Conservation (phyloP, 2,888 invertebrate genomes). For the Chalcosyrphus nemorum region DNA sequence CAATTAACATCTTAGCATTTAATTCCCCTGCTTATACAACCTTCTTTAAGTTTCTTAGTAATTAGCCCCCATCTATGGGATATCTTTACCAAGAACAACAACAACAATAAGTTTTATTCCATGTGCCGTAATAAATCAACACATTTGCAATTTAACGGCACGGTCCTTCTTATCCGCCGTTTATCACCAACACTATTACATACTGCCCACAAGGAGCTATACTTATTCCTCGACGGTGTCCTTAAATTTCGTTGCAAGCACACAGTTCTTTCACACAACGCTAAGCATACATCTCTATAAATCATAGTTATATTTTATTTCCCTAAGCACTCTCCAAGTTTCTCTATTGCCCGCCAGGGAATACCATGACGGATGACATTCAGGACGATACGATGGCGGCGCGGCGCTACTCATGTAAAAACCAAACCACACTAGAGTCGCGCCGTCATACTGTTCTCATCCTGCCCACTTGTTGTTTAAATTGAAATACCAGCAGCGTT, state of each 20-base stretch:
- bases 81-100: too few relatives aligned
- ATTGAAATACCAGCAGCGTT: conserved; percentile 49
- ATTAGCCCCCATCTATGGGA: background rate
- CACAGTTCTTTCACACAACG: background rate
- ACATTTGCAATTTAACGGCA: conserved; percentile 14
- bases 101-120: conserved; percentile 1
- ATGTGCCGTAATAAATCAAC: conserved; percentile 38
- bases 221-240: conserved; percentile 39
- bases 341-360: conserved; percentile 63
- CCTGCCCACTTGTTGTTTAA: conserved; percentile 61
- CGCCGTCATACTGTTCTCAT: too few relatives aligned
- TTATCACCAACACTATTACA: conserved; percentile 5
- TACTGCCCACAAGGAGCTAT: conserved; percentile 3
- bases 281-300: conserved; percentile 51
- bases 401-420: conserved; percentile 7
- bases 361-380: conserved; percentile 50
- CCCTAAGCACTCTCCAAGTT: conserved; percentile 62
- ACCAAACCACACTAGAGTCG: background rate
- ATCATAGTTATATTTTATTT: conserved; percentile 67
- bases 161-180: conserved; percentile 5
- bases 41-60: background rate
- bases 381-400: background rate
- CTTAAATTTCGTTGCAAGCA: conserved; percentile 36
- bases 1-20: background rate
- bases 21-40: background rate